phyloP scores from a whole-genome alignment of 2,797 vertebrate genomes.

The Miichthys miiuy region DNA sequence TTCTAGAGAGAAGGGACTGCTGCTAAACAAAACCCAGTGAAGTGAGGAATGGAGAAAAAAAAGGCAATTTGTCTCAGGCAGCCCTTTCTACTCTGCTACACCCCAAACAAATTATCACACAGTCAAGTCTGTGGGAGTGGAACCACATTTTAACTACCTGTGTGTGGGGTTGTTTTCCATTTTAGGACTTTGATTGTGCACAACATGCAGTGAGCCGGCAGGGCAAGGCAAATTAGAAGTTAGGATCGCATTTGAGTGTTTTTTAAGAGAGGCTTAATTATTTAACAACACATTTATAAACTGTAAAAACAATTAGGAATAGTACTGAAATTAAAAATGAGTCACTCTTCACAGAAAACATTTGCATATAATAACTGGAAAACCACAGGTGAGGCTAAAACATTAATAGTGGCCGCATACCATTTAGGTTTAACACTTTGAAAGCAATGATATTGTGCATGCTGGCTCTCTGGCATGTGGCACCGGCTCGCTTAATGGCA shows the following conservation, averaged over 20 bases:
- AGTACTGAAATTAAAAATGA: not conserved
- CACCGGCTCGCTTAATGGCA: not conserved
- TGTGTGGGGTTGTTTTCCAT: conserved; percentile 3
- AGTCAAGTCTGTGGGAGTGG: conserved; percentile 4
- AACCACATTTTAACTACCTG: conserved; percentile 28
- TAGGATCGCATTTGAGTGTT: not conserved
- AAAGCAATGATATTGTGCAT: not conserved
- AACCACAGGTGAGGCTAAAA: not conserved
- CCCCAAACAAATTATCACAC: conserved; percentile 47
- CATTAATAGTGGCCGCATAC: not conserved
- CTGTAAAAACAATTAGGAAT: not conserved
- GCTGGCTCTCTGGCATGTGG: not conserved
- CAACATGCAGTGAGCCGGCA: not conserved
- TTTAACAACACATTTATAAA: not conserved
- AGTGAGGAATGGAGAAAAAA: conserved; percentile 9
- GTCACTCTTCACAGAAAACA: rapidly evolving
- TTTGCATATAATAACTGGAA: not conserved
- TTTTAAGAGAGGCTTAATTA: not conserved
- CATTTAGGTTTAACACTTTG: not conserved
- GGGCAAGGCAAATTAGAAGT: not conserved
- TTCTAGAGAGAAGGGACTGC: conserved; percentile 13
- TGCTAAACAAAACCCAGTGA: conserved; percentile 36
- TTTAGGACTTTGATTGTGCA: not conserved
- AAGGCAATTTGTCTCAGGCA: conserved; percentile 38
- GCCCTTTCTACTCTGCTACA: conserved; percentile 42